These are phyloP conservation scores for Hippocampus comes DNA, from an alignment of 2,113 vertebrate genomes.

Conservation along the genomic window DNA sequence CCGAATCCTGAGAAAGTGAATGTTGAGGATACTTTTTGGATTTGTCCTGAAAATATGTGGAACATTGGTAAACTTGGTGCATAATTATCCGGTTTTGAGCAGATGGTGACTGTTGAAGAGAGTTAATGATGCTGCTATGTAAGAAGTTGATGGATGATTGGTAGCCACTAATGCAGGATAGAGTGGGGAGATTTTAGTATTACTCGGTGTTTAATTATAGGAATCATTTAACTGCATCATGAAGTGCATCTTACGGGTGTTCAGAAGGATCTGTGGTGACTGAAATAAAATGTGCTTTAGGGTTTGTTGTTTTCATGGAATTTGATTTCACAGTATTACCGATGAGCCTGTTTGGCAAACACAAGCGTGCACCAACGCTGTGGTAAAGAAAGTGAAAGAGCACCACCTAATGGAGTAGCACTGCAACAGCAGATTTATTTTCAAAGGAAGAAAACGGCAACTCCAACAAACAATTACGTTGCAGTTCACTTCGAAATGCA, in stretches of 20 bases:
- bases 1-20: neutral
- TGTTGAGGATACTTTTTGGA: too few relatives aligned
- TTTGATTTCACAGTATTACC: too few relatives aligned
- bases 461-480: neutral
- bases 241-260: neutral
- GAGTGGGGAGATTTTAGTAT: conserved; percentile 8
- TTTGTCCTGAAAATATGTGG: conserved; percentile 33
- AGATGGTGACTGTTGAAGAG: conserved; percentile 52
- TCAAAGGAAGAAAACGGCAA: neutral
- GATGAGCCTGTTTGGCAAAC: neutral
- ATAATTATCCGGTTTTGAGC: conserved; percentile 47
- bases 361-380: neutral
- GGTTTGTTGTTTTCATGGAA: too few relatives aligned
- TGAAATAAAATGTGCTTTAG: neutral
- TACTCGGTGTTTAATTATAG: conserved; percentile 23
- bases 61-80: conserved; percentile 24
- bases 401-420: conserved; percentile 32
- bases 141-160: conserved; percentile 36
- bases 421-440: conserved; percentile 3
- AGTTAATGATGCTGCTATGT: conserved; percentile 26
- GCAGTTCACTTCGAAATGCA: neutral
- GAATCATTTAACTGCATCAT: neutral
- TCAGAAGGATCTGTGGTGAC: neutral
- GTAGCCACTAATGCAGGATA: conserved; percentile 28
- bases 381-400: conserved; percentile 15